Conservation (phyloP, 35 echinoderm and acorn worm genomes). For the Amphiura filiformis region DNA sequence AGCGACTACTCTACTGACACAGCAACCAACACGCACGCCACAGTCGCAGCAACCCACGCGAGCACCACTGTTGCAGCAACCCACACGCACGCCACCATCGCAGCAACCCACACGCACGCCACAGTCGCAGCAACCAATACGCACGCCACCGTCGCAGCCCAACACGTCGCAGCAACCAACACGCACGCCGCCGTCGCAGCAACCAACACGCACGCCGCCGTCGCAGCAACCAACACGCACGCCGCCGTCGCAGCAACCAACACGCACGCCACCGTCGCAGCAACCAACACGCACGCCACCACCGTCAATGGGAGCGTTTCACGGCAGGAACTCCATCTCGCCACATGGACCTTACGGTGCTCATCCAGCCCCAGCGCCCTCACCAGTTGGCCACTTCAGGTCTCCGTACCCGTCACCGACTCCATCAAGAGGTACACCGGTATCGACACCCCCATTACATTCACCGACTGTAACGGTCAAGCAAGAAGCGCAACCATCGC, state of each 20-base stretch:
- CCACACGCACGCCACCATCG: background rate
- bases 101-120: too few species aligned
- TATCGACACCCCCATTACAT: constrained; percentile 1
- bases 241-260: background rate
- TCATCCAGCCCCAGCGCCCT: background rate
- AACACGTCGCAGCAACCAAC: background rate
- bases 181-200: background rate
- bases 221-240: background rate
- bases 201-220: too few species aligned
- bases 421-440: background rate
- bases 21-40: background rate
- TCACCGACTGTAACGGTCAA: background rate
- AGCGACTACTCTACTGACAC: background rate
- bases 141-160: background rate
- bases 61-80: background rate
- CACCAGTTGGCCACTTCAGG: background rate
- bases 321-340: background rate
- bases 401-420: background rate
- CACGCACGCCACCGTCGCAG: background rate
- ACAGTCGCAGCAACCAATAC: background rate
- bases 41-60: background rate
- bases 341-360: background rate
- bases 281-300: background rate
- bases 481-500: background rate
- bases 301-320: background rate